Base-by-base conservation (phyloP, 2,113 vertebrate species). In the zebrafish (Danio rerio) region DNA sequence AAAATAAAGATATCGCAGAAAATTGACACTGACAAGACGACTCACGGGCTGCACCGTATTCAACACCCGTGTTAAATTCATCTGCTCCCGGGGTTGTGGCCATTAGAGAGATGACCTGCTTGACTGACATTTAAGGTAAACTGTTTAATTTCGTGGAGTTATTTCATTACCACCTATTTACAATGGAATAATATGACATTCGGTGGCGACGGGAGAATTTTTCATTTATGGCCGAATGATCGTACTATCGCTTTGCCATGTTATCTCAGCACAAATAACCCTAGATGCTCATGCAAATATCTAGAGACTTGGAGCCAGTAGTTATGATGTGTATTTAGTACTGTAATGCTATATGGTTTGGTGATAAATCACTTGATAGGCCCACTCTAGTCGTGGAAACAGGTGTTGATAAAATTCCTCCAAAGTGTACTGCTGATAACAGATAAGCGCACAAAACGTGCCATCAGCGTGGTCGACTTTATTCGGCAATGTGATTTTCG, bases 21-120 rank as follows among this genome's bases (percentile, higher is more conserved):
- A 98, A 98, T 96, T 97, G 96, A 96, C 96, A 97, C 94, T 97
- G 96, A 98, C 97, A 97, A 95, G 96, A 96, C 95, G 95, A 95
- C 94, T 96, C 95, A 92, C 94, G 94, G 95, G 94, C 95, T 94
- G 95, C 94, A 95, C 94, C 95, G 92, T 94, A 95, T 94, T 96
- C 96, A 96, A 97, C 95, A 96, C 94, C 95, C 96, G 94, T 97
- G 95, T 94, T 95, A 97, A 97, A 97, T 98, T 94, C 95, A 96
- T 94, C 95, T 94, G 95, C 94, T 96, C 95, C 94, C 91, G 88
- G 94, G 94, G 93, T 92, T 95, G 94, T 94, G 95, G 93, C 94
- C 96, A 96, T 96, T 95, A 95, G 91, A 91, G 90, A 92, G 89
- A 91, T 94, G 95, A 95, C 95, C 94, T 94, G 94, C 86, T 89